Conservation (phyloP, 2,888 invertebrate genomes). For the Eutolmus rufibarbis region DNA sequence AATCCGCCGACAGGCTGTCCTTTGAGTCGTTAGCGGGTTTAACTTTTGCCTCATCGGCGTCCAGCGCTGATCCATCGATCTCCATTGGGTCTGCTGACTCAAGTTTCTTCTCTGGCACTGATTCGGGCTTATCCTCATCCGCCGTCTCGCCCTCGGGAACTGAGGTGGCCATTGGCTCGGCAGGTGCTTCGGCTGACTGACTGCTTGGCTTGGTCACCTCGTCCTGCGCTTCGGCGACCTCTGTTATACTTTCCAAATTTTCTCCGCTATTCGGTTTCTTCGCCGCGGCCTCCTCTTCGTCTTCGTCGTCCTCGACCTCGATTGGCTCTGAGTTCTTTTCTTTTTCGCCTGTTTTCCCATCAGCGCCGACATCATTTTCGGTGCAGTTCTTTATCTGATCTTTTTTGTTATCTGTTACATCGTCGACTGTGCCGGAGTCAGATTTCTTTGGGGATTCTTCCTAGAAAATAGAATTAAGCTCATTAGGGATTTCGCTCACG, state of each 20-base stretch:
- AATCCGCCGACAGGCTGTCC: neutral
- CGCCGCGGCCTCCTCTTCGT: conserved; percentile 25
- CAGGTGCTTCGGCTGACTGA: neutral
- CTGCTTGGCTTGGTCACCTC: neutral
- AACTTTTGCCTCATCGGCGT: neutral
- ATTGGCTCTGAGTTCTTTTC: conserved; percentile 41
- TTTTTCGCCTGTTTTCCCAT: neutral
- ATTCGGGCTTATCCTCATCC: conserved; percentile 34
- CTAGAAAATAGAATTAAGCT: neutral
- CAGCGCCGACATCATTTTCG: conserved; percentile 7
- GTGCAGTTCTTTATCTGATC: neutral
- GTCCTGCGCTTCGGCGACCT: neutral
- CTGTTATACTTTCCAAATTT: conserved; percentile 14
- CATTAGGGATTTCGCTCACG: neutral
- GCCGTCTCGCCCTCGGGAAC: conserved; percentile 27
- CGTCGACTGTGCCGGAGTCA: neutral
- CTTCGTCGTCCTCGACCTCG: conserved; percentile 41
- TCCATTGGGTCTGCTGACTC: conserved; percentile 58
- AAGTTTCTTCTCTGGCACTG: neutral
- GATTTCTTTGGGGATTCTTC: conserved; percentile 19
- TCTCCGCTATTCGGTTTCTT: neutral
- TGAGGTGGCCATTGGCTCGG: neutral
- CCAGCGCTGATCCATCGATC: conserved; percentile 52
- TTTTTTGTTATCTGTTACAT: conserved; percentile 33
- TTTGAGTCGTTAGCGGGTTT: neutral